phyloP scores from a whole-genome alignment of 2,888 invertebrate species.

The Frankliniella fusca region DNA sequence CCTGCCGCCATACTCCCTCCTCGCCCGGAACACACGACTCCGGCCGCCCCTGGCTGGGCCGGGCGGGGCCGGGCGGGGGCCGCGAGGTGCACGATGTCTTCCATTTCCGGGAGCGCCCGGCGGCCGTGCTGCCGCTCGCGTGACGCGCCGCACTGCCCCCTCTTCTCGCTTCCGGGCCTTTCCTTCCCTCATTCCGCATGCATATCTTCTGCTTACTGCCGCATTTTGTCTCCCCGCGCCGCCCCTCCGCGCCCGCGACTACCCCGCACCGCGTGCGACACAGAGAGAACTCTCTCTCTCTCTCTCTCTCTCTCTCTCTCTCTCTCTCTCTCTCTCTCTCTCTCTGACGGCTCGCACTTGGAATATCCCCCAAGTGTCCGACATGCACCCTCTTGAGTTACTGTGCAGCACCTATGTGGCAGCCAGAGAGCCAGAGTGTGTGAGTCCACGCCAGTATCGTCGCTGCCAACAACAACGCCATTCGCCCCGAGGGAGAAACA shows the following conservation, averaged over 20 bases:
- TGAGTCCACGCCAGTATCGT: too few species aligned
- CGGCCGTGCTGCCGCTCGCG: background rate
- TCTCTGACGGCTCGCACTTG: too few species aligned
- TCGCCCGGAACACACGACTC: too few species aligned
- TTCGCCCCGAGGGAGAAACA: too few species aligned
- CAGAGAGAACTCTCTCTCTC: background rate
- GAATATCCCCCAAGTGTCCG: too few species aligned
- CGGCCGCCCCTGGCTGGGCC: background rate
- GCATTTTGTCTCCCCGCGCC: background rate
- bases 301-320: too few species aligned
- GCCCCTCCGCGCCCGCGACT: background rate
- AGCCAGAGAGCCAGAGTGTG: too few species aligned
- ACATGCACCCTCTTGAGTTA: too few species aligned
- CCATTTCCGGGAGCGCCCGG: slow-evolving; percentile 9
- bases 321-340: too few species aligned
- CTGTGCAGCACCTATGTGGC: too few species aligned
- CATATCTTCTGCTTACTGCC: slow-evolving; percentile 14
- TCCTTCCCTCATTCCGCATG: background rate
- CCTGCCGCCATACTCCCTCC: background rate
- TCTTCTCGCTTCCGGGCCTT: background rate
- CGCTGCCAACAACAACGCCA: too few species aligned
- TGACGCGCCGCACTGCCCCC: background rate
- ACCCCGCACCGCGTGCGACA: background rate
- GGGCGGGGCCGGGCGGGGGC: background rate
- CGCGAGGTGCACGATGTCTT: slow-evolving; percentile 16